Evolutionary conservation across 2,113 vertebrate genomes (phyloP).

Genomic region (Hyperopisus bebe): DNA sequence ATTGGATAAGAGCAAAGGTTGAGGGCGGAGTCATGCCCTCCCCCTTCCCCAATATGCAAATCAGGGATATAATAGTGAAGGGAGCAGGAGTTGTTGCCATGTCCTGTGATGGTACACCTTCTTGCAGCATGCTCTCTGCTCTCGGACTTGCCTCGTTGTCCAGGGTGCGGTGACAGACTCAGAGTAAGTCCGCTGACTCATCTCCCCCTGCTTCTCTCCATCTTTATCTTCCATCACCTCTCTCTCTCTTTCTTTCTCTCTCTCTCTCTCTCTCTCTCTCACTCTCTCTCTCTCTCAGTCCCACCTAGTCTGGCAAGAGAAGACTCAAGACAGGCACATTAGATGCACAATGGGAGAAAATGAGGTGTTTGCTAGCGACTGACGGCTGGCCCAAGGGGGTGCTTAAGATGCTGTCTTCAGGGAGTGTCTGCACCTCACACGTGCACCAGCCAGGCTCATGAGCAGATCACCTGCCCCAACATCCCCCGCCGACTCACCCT

Average conservation of each 20-base stretch:
- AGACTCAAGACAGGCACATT: background rate
- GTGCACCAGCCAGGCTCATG: background rate
- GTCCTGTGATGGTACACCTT: constrained; percentile 26
- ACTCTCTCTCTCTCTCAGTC: background rate
- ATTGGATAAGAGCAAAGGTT: constrained; percentile 18
- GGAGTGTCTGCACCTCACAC: background rate
- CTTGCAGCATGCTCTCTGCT: background rate
- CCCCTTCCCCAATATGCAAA: background rate
- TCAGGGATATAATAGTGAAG: constrained; percentile 32
- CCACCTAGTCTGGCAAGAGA: background rate
- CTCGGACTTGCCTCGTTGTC: constrained; percentile 16
- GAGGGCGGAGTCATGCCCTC: background rate
- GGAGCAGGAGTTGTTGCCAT: constrained; percentile 11
- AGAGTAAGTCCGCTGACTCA: background rate
- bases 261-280: background rate
- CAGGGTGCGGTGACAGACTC: background rate
- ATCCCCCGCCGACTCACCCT: background rate
- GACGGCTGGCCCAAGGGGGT: background rate
- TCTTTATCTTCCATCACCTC: background rate
- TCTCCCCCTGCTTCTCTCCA: background rate
- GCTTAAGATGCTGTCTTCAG: background rate
- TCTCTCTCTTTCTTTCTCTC: background rate
- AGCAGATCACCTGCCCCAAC: background rate
- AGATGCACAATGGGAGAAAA: background rate
- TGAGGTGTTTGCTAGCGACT: background rate